These are phyloP conservation scores for Heliothis virescens DNA, from an alignment of 1,140 invertebrate species.

Conservation along the genomic window DNA sequence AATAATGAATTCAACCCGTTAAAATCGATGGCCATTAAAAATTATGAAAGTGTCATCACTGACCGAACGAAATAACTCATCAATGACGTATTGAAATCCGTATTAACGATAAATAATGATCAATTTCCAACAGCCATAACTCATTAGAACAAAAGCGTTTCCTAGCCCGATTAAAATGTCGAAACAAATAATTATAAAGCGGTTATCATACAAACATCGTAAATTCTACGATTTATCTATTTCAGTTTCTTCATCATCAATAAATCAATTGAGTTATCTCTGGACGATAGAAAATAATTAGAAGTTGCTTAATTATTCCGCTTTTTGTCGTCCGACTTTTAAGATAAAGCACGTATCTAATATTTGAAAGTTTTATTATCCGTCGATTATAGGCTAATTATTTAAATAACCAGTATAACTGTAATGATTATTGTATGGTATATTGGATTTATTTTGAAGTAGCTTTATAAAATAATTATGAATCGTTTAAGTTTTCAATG, in stretches of 20 bases:
- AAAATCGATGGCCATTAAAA: constrained; percentile 33
- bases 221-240: constrained; percentile 73
- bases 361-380: constrained; percentile 48
- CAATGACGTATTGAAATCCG: constrained; percentile 36
- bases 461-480: constrained; percentile 26
- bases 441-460: constrained; percentile 32
- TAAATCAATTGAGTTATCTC: constrained; percentile 80
- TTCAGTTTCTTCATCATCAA: constrained; percentile 62
- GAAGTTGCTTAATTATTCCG: constrained; percentile 81
- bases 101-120: constrained; percentile 52
- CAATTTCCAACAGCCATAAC: constrained; percentile 40
- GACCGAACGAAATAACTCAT: constrained; percentile 26
- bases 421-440: constrained; percentile 29
- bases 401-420: constrained; percentile 31
- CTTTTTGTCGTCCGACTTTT: constrained; percentile 51
- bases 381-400: constrained; percentile 44
- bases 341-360: constrained; percentile 40
- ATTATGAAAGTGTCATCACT: constrained; percentile 25
- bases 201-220: constrained; percentile 77
- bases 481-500: constrained; percentile 11
- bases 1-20: constrained; percentile 29
- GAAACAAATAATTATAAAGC: constrained; percentile 70
- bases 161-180: constrained; percentile 65
- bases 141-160: constrained; percentile 55
- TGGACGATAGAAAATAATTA: constrained; percentile 80